Base-by-base conservation (phyloP, 2,113 vertebrate genomes). In the Microcebus lehilahytsara region DNA sequence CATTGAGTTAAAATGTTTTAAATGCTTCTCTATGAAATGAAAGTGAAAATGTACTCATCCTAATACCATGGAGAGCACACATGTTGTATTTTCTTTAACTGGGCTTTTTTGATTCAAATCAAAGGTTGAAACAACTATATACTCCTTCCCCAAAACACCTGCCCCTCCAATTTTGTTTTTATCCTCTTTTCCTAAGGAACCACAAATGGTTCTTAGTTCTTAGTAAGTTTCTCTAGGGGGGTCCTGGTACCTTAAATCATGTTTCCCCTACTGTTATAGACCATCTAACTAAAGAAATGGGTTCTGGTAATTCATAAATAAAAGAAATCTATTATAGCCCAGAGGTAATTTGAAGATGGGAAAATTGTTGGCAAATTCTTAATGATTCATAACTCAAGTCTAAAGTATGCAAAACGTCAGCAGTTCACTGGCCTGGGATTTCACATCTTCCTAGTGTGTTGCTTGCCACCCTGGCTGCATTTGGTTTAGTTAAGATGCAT, bases 401-500 rank as follows among this genome's bases (percentile, higher is more conserved):
- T 97, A 80, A 97, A 97, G 92, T 93, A 77, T 96, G 96, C 93
- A 97, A 96, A 97, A 95, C 90, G 22, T 92, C 96, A 97, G 97
- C 96, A 96, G 96, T 96, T 95, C 83, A 93, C 27, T 94, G 95
- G 91, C 97, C 96, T 97, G 92, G 93, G 89, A 91, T 75, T 98
- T 96, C 96, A 89, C 94, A 97, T 98, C 97, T 96, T 97, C 94
- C 83, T 93, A 9, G 5, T 66, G 66, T 34, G 22, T 51, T 51
- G 53, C 77, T 85, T 85, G 74, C 89, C 71, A 19, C 78, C 96
- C 85, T 32, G 20, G 78, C 72, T 92, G 64, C 20, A 1, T 88
- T 96, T 85, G 64, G 25, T 96, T 75, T 91, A 66, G 60, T 92
- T 66, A 88, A 58, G 72, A 46, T 95, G 46, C 49, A 93, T 85